Conservation (phyloP, 2,888 invertebrate genomes). For the Lucinisca nassula region DNA sequence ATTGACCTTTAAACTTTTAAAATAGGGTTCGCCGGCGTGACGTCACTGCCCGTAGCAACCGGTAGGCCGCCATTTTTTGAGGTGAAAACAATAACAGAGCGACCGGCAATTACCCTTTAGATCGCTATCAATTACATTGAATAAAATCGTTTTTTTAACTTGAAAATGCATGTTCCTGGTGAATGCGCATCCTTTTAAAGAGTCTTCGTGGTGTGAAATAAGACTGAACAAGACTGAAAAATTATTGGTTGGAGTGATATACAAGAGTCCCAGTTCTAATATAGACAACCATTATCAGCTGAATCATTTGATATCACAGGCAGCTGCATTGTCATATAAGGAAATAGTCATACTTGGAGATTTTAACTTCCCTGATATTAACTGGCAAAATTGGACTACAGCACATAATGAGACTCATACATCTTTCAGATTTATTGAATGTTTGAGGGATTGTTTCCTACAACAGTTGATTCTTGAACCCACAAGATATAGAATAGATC, state of each 20-base stretch:
- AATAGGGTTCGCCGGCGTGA: too few relatives aligned
- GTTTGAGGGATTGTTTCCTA: conserved; percentile 17
- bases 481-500: conserved; percentile 3
- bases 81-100: too few relatives aligned
- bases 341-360: conserved; percentile 19
- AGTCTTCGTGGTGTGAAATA: conserved; percentile 25
- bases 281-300: background rate
- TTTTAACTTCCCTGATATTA: conserved; percentile 29
- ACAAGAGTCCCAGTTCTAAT: conserved; percentile 8
- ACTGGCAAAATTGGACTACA: conserved; percentile 12
- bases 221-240: background rate
- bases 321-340: background rate
- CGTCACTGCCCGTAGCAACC: too few relatives aligned
- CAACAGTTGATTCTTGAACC: background rate
- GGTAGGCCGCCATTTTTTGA: too few relatives aligned
- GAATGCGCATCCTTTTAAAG: too few relatives aligned
- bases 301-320: background rate
- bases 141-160: too few relatives aligned
- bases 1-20: too few relatives aligned
- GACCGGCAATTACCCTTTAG: too few relatives aligned
- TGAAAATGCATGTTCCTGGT: too few relatives aligned
- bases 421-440: conserved; percentile 24
- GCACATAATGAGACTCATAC: conserved; percentile 12
- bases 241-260: conserved; percentile 6
- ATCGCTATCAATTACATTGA: too few relatives aligned